A percentile compares a stretch with the other conserved stretches of the same genome.
phyloP scores from a whole-genome alignment of 2,797 vertebrate species.

The Aeoliscus strigatus region DNA sequence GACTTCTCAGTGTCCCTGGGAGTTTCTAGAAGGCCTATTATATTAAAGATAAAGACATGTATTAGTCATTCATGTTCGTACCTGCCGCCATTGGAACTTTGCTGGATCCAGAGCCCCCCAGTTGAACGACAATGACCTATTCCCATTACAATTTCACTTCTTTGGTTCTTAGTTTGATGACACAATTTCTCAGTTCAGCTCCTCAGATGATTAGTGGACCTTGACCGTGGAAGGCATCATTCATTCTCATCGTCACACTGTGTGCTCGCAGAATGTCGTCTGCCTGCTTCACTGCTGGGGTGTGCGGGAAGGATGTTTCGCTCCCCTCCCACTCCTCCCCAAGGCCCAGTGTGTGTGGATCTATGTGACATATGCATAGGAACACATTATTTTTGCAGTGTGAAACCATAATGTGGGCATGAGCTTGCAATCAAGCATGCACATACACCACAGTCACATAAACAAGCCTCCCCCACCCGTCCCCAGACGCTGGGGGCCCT shows the following conservation, averaged over 20 bases:
- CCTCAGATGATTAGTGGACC: slow-evolving; percentile 42
- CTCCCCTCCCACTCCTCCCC: slow-evolving; percentile 13
- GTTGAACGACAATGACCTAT: slow-evolving; percentile 22
- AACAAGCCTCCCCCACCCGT: slow-evolving; percentile 43
- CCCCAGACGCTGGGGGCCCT: slow-evolving; percentile 52
- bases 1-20: background rate
- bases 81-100: slow-evolving; percentile 5
- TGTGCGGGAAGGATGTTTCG: slow-evolving; percentile 16
- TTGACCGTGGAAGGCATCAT: slow-evolving; percentile 19
- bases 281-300: slow-evolving; percentile 13
- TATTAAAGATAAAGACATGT: too few species aligned
- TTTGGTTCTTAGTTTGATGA: slow-evolving; percentile 36
- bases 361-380: slow-evolving; percentile 22
- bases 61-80: slow-evolving; percentile 2
- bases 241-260: slow-evolving; percentile 20
- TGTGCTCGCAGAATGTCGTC: slow-evolving; percentile 27
- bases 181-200: slow-evolving; percentile 35
- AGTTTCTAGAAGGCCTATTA: background rate
- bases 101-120: slow-evolving; percentile 8
- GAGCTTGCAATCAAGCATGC: slow-evolving; percentile 36
- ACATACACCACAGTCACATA: slow-evolving; percentile 25
- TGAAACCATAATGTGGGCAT: slow-evolving; percentile 15
- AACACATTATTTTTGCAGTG: slow-evolving; percentile 30
- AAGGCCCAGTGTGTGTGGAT: slow-evolving; percentile 17
- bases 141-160: slow-evolving; percentile 24